These are phyloP conservation scores for Drosophila nigromelanica DNA, from an alignment of 1,140 invertebrate species.

Conservation along the genomic window DNA sequence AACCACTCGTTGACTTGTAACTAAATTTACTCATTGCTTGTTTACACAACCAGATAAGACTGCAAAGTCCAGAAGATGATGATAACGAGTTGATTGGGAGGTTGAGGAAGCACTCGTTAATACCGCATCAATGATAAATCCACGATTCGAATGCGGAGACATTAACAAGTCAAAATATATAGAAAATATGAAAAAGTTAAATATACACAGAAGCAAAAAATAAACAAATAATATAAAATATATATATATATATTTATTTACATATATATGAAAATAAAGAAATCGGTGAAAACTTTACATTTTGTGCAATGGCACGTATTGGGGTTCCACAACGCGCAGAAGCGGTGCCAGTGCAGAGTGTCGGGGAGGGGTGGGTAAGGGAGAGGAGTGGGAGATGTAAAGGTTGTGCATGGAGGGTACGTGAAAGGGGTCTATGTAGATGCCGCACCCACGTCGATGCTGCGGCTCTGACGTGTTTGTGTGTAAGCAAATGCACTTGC, in stretches of 20 bases:
- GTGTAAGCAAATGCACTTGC: constrained; percentile 49
- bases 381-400: not conserved
- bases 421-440: constrained; percentile 2
- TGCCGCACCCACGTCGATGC: constrained; percentile 48
- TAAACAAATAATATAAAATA: not conserved
- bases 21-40: not conserved
- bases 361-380: no score
- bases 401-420: not conserved
- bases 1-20: not conserved
- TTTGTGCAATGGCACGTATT: constrained; percentile 56
- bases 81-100: constrained; percentile 10
- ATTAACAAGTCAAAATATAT: constrained; percentile 23
- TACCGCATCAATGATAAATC: constrained; percentile 39
- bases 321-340: constrained; percentile 27
- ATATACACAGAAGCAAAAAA: constrained; percentile 1
- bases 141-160: constrained; percentile 34
- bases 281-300: constrained; percentile 54
- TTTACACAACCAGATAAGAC: constrained; percentile 27
- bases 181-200: not conserved
- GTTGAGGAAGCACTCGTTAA: constrained; percentile 16
- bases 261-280: constrained; percentile 26
- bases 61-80: constrained; percentile 20
- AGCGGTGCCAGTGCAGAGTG: not conserved
- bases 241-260: not conserved
- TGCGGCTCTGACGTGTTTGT: constrained; percentile 26